These are phyloP conservation scores for Scatophagus argus DNA, from an alignment of 2,113 vertebrate genomes.

Conservation along the genomic window DNA sequence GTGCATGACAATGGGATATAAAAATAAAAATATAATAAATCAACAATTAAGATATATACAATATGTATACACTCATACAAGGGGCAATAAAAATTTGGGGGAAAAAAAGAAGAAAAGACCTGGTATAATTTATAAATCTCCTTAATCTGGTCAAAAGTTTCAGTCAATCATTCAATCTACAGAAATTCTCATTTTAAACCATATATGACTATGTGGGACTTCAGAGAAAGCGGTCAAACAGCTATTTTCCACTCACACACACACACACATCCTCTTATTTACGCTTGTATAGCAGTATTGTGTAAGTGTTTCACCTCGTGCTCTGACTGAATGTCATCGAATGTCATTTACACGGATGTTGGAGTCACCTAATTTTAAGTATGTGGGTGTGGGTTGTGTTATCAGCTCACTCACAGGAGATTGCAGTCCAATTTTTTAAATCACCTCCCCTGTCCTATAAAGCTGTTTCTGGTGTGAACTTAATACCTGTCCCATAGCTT, in stretches of 20 bases:
- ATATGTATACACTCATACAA: too few relatives aligned
- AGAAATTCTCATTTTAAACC: neutral
- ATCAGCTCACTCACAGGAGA: neutral
- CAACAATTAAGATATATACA: too few relatives aligned
- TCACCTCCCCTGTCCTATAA: neutral
- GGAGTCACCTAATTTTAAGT: neutral
- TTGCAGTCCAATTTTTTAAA: neutral
- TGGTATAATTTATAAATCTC: neutral
- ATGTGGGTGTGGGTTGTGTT: neutral
- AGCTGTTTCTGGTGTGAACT: neutral
- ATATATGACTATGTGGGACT: neutral
- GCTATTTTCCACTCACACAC: neutral
- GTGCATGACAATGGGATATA: too few relatives aligned
- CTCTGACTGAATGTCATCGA: neutral
- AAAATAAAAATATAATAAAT: too few relatives aligned
- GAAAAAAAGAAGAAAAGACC: too few relatives aligned
- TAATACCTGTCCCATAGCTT: constrained; percentile 1
- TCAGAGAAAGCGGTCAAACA: neutral
- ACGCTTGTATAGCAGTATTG: neutral
- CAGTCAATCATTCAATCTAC: neutral
- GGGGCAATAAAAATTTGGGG: too few relatives aligned
- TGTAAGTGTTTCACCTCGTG: neutral
- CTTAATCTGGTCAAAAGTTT: neutral
- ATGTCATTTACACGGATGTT: neutral
- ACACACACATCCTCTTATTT: neutral